phyloP scores from a whole-genome alignment of 2,113 vertebrate genomes.

The Turnix velox region DNA sequence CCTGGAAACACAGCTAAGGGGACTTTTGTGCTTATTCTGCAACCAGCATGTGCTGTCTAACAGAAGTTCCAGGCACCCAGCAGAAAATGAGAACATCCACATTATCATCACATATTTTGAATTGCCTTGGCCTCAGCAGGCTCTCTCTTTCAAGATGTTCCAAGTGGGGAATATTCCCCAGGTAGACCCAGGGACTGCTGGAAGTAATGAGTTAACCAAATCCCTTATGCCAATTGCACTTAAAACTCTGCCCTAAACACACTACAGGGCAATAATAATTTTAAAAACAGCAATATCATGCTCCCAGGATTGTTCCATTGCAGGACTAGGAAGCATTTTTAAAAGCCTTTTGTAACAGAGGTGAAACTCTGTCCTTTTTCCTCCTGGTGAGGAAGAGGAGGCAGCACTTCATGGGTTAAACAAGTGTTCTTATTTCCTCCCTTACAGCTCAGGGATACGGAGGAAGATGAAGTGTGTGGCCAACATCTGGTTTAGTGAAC shows the following conservation, averaged over 20 bases:
- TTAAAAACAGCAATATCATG: neutral
- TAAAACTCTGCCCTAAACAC: neutral
- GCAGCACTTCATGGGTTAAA: neutral
- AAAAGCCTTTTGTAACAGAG: neutral
- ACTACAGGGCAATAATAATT: neutral
- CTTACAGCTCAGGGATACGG: neutral
- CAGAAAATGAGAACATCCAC: neutral
- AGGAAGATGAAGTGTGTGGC: neutral
- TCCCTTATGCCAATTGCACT: neutral
- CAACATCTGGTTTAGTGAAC: neutral
- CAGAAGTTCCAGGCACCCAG: neutral
- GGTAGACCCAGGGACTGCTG: neutral
- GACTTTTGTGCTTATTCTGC: neutral
- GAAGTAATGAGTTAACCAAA: slow-evolving; percentile 14
- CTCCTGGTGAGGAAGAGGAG: neutral
- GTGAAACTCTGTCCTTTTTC: neutral
- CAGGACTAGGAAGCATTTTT: neutral
- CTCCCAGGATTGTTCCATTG: neutral
- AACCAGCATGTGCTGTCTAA: neutral
- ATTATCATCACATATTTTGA: neutral
- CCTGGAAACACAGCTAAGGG: neutral
- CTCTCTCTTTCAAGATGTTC: neutral
- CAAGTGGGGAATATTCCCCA: neutral
- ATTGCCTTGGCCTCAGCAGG: neutral
- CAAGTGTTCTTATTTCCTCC: neutral